Conservation (phyloP, 2,113 vertebrate genomes). For the Ophthalmolycus amberensis region DNA sequence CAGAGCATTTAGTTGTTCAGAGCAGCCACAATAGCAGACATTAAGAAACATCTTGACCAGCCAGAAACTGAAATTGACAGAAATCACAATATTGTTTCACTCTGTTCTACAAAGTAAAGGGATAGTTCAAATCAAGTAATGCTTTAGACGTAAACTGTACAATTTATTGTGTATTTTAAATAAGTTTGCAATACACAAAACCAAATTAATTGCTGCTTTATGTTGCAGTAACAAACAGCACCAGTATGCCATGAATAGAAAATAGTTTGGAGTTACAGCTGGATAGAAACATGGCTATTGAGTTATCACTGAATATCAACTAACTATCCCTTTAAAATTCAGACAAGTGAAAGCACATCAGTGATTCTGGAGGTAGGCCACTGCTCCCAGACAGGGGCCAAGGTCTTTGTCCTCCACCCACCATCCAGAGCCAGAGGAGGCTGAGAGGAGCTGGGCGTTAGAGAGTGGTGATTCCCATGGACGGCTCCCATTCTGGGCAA, state of each 20-base stretch:
- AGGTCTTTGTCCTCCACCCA: conserved; percentile 73
- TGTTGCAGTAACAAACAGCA: conserved; percentile 15
- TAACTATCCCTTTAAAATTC: conserved; percentile 68
- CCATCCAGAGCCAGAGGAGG: conserved; percentile 81
- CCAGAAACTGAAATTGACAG: conserved; percentile 15
- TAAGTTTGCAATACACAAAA: not conserved
- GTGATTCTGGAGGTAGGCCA: conserved; percentile 41
- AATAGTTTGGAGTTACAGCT: not conserved
- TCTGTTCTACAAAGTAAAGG: conserved; percentile 54
- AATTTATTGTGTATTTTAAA: not conserved
- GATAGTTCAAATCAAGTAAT: conserved; percentile 40
- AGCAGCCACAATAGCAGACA: conserved; percentile 46
- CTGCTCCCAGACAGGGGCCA: conserved; percentile 31
- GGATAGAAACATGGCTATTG: conserved; percentile 15
- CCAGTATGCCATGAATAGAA: not conserved
- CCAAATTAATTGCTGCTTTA: not conserved
- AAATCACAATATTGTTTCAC: conserved; percentile 41
- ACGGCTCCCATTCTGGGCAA: conserved; percentile 87
- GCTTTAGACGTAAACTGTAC: not conserved
- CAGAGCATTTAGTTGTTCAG: conserved; percentile 54
- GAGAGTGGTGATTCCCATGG: conserved; percentile 88
- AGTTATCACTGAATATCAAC: not conserved
- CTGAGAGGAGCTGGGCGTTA: conserved; percentile 74
- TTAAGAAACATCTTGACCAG: conserved; percentile 14
- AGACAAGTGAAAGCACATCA: conserved; percentile 48